phyloP scores from a whole-genome alignment of 2,797 vertebrate species.

The Avahi laniger region DNA sequence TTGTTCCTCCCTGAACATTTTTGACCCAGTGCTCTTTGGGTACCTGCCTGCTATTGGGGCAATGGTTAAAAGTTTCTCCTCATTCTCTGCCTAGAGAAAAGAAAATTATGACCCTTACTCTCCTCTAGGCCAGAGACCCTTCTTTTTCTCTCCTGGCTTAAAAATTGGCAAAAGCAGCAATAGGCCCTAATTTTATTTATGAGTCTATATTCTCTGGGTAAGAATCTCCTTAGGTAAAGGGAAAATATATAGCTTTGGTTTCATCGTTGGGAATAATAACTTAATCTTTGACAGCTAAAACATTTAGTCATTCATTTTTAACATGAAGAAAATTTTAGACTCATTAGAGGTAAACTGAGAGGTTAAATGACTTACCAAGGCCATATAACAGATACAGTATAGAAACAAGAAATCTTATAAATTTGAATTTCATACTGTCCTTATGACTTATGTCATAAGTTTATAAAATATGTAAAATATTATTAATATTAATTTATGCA shows the following conservation, averaged over 20 bases:
- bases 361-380: background rate
- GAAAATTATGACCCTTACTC: background rate
- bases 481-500: background rate
- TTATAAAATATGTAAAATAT: background rate
- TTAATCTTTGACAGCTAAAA: conserved; percentile 35
- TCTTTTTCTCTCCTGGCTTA: background rate
- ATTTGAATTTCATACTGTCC: background rate
- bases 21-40: background rate
- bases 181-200: background rate
- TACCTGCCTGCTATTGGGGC: background rate
- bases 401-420: conserved; percentile 3
- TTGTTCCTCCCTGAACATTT: background rate
- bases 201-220: background rate
- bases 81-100: background rate
- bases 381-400: background rate
- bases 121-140: background rate
- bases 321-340: conserved; percentile 8
- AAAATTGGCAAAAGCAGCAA: background rate
- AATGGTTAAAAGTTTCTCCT: background rate
- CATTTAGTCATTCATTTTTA: conserved; percentile 36
- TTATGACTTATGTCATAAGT: background rate
- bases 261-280: conserved; percentile 15
- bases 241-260: background rate
- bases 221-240: background rate
- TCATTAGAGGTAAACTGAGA: background rate